phyloP scores from a whole-genome alignment of 2,113 vertebrate species.

The Cyprichromis sp. region DNA sequence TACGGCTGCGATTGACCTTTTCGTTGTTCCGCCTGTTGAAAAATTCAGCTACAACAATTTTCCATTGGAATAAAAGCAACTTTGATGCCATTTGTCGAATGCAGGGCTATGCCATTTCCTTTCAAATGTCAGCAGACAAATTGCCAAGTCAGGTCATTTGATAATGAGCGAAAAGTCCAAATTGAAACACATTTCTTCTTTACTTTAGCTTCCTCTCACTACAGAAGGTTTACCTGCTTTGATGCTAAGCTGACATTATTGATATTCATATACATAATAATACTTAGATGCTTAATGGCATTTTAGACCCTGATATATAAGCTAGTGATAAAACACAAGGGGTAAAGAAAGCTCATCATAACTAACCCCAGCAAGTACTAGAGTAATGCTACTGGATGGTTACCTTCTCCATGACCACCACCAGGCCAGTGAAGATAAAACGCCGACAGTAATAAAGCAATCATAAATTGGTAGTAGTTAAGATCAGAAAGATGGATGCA shows the following conservation, averaged over 20 bases:
- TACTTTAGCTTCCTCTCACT: neutral
- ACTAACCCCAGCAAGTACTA: neutral
- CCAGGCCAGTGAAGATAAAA: constrained; percentile 37
- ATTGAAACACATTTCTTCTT: neutral
- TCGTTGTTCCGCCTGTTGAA: constrained; percentile 9
- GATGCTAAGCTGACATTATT: neutral
- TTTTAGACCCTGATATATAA: neutral
- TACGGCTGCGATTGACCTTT: constrained; percentile 49
- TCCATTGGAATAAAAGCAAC: constrained; percentile 28
- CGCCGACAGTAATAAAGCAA: constrained; percentile 42
- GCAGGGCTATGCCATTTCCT: constrained; percentile 24
- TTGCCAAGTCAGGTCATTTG: constrained; percentile 35
- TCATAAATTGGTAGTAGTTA: constrained; percentile 64
- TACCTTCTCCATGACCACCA: constrained; percentile 43
- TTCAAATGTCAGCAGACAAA: constrained; percentile 56
- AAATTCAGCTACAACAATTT: constrained; percentile 4
- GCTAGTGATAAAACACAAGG: neutral
- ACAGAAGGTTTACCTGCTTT: neutral
- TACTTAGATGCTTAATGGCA: neutral
- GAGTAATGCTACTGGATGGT: constrained; percentile 3
- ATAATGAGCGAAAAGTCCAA: neutral
- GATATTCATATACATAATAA: neutral
- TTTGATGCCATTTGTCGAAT: constrained; percentile 23
- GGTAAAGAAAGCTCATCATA: neutral
- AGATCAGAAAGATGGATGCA: constrained; percentile 57